Base-by-base conservation (phyloP, 2,888 invertebrate genomes). In the Apomyelois bistriatella region DNA sequence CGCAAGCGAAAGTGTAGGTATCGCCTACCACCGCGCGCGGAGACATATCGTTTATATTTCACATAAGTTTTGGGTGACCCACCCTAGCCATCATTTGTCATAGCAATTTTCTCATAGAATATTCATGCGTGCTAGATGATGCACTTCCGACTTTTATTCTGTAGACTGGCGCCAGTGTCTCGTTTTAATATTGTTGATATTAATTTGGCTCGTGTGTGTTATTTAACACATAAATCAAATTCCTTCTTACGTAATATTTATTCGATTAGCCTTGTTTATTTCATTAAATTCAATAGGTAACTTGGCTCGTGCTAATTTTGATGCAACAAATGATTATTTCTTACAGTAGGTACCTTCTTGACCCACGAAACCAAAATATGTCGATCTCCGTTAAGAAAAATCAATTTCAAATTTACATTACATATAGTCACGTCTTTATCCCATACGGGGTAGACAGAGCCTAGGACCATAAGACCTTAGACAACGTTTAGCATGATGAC, bases 1-100 rank as follows among this genome's bases (percentile, higher is more conserved):
- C 74, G 82, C 82, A 70, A 79, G 82, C 85, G 85, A 85, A 85
- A 85, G 85, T n/a, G n/a, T 83, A 70, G 66, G 63, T 62, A 65
- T 64, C 60, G 55, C 63, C 60, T 60, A 64, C 59, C 60, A 58
- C 49, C 56, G 53, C 55, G 56, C 57, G 52, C 57, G 58, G 65
- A 68, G 69, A 70, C 67, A 65, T 68, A 70, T 72, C 52, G 58
- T 47, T 53, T 50, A 52, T 55, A n/a, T n/a, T n/a, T 54, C 60
- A 65, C 53, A 60, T 61, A 50, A 54, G 53, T 58, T 53, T 54
- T 47, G 16, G 52, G 38, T 60, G 58, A 57, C 57, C 60, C 58
- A 57, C 57, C 60, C 58, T 60, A 56, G 32, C 51, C 36, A 32
- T 52, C 30, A 57, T 68, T 63, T 57, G 58, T 65, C 65, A 54